A percentile compares a stretch with the other conserved stretches of the same genome.
Evolutionary conservation across 2,888 invertebrate species (phyloP).

Genomic region (Tiphia femorata): DNA sequence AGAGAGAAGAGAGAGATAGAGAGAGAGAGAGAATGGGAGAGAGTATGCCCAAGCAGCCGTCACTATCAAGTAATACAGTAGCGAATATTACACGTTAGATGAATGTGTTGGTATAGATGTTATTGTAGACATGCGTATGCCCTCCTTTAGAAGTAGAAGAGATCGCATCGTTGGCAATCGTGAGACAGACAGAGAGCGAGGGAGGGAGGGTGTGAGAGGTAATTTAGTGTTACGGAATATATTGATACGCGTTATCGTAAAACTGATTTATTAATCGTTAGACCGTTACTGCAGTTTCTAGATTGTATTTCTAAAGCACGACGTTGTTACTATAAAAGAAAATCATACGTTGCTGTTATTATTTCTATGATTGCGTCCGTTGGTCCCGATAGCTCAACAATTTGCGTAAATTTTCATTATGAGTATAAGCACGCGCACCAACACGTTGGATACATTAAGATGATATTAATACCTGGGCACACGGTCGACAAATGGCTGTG

Average conservation of each 20-base stretch:
- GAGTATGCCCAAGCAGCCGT: not conserved
- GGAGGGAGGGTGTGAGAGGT: too few species aligned
- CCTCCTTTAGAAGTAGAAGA: conserved; percentile 14
- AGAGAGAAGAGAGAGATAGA: not conserved
- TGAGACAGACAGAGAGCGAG: conserved; percentile 1
- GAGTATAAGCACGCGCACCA: not conserved
- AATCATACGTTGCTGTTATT: not conserved
- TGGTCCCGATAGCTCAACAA: too few species aligned
- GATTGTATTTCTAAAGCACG: conserved; percentile 2
- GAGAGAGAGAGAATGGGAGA: not conserved
- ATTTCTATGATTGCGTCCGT: not conserved
- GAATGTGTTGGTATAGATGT: conserved; percentile 28
- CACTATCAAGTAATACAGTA: conserved; percentile 12
- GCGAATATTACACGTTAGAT: conserved; percentile 18
- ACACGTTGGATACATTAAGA: too few species aligned
- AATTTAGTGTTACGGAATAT: conserved; percentile 8
- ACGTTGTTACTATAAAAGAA: not conserved
- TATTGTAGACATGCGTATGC: conserved; percentile 7
- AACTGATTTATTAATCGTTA: conserved; percentile 22
- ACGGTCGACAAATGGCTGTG: not conserved
- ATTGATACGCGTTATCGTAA: conserved; percentile 1
- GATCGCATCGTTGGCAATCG: not conserved
- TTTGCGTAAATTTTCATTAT: too few species aligned
- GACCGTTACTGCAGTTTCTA: conserved; percentile 7
- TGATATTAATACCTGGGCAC: not conserved